Evolutionary conservation across 2,797 vertebrate genomes (phyloP), one percentile per base, ranked within the genome.

Genomic region (Pelochelys cantorii): DNA sequence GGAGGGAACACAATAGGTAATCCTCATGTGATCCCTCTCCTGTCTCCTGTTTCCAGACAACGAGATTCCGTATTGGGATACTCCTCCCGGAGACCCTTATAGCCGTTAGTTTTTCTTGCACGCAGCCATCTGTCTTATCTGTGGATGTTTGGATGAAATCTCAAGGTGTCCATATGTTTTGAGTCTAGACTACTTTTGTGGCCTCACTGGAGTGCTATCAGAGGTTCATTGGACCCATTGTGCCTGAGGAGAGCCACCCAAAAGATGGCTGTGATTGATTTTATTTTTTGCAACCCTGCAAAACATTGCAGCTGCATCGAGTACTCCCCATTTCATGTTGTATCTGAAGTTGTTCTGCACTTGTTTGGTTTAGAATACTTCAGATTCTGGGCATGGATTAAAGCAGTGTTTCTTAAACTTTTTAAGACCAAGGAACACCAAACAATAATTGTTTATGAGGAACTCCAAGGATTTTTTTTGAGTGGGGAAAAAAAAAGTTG

Each of bases 261-360:
- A n/a, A 25, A 9, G 80, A 83, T 31, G 83, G 54, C 8, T 60
- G 48, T 10, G 54, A 14, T 14, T 75, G 25, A 25, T 88, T 62
- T 17, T 56, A 57, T 92, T 94, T 83, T 91, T 52, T 81, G 65
- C 89, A 92, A 31, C 1, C 23, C 3, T 74, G 52, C 65, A 93
- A 92, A 94, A 93, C 29, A 94, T 87, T 83, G 75, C 62, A 85
- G 82, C 0, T 0, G 92, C 3, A 1, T 85, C 5, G 94, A n/a
- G 85, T 78, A 89, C 78, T 54, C 52, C 78, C 29, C 84, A 84
- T 83, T 88, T 62, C 71, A 87, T 53, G 59, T 92, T 53, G 31
- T 78, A 85, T 57, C 78, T 92, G 89, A 54, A 90, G 71, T 74
- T 78, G 85, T 23, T 94, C 87, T 75, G 79, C 81, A 27, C 31